Evolutionary conservation across 2,888 invertebrate genomes (phyloP), one percentile per base, ranked within the genome.

Genomic region (Metopia argyrocephala): DNA sequence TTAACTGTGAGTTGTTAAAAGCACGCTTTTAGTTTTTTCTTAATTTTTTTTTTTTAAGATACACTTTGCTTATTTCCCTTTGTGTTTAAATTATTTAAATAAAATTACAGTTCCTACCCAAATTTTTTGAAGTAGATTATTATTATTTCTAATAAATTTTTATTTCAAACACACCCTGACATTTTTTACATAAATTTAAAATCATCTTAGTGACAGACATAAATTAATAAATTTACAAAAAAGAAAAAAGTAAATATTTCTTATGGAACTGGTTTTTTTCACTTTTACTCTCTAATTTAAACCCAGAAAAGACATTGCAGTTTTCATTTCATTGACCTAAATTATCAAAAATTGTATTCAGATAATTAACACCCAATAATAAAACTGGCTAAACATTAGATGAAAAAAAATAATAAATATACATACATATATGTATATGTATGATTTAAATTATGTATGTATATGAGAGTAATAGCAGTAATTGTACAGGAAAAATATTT

Each of bases 301-400:
- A 15, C 48, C 15, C 25, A 31, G 6, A 15, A 23, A 9, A 45
- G 28, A 46, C n/a, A n/a, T 48, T 56, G 31, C 31, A 48, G 23
- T 62, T 62, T 69, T 56, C 20, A 76, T 69, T 75, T 52, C 48
- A 79, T 52, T 75, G 52, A 59, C 69, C 69, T 21, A 79, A 69
- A 70, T 70, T 50, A 46, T 46, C 21, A 18, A 45, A 18, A 50
- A 65, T 45, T 59, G 68, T 69, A 38, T 73, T 52, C 50, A 56
- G 46, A 31, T 23, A 62, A 50, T 68, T 73, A 73, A 56, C 56
- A 62, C n/a, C n/a, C 25, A 12, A 56, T 62, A 57, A 50, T 18
- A 38, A 50, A 5, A 59, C 54, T 25, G 31, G 12, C 50, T 65
- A 50, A 64, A 38, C 38, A 1, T 38, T 38, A 38, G 15, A 38